A percentile compares a stretch with the other conserved stretches of the same genome.
Evolutionary conservation across 1,140 invertebrate genomes (phyloP).

Genomic region (Macrosteles quadrilineatus): DNA sequence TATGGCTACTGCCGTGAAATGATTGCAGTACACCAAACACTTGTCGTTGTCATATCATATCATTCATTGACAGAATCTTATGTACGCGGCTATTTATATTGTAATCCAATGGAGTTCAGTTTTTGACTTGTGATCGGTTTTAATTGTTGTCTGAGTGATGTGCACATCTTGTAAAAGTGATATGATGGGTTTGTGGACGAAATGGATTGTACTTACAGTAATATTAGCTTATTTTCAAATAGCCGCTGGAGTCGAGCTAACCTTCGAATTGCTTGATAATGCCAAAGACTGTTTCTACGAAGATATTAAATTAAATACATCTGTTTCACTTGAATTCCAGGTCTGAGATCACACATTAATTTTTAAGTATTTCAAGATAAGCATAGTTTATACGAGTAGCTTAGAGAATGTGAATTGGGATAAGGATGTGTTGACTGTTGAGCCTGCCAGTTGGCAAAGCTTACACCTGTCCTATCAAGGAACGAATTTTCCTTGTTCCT

Average conservation of each 20-base stretch:
- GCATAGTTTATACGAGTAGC: too few species aligned
- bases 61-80: not conserved
- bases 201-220: constrained; percentile 30
- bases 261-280: constrained; percentile 97
- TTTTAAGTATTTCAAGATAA: constrained; percentile 16
- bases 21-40: not conserved
- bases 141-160: not conserved
- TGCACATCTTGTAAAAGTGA: constrained; percentile 6
- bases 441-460: too few species aligned
- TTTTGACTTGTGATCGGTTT: too few species aligned
- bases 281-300: constrained; percentile 98
- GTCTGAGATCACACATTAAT: constrained; percentile 55
- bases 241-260: constrained; percentile 74
- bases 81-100: not conserved
- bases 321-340: constrained; percentile 95
- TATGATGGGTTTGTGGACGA: constrained; percentile 29
- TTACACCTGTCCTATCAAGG: too few species aligned
- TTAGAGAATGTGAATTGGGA: too few species aligned
- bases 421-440: too few species aligned
- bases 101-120: not conserved
- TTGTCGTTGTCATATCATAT: not conserved
- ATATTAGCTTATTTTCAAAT: constrained; percentile 28
- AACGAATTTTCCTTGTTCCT: too few species aligned
- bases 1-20: constrained; percentile 15
- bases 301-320: constrained; percentile 86